Evolutionary conservation across 2,888 invertebrate species (phyloP).

Genomic region (Athalia circularis): DNA sequence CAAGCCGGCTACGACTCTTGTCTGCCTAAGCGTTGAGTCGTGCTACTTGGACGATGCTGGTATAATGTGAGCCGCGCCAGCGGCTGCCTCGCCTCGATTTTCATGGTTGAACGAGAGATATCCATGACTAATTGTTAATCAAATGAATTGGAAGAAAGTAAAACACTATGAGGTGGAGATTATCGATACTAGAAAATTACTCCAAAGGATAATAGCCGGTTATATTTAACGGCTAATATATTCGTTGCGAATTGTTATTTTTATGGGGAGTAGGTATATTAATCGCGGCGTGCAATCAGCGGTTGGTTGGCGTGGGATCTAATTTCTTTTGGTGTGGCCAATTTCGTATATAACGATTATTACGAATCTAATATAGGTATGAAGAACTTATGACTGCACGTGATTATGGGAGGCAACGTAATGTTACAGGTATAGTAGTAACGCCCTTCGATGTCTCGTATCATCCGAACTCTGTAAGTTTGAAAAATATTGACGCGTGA

Average conservation of each 20-base stretch:
- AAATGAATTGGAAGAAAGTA: too few species aligned
- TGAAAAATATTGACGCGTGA: conserved; percentile 31
- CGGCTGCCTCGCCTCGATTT: conserved; percentile 7
- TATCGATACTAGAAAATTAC: too few species aligned
- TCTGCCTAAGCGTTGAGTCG: conserved; percentile 31
- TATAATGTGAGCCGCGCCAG: not conserved
- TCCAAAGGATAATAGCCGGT: too few species aligned
- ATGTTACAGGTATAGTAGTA: too few species aligned
- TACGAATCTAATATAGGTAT: conserved; percentile 8
- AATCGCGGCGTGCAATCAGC: too few species aligned
- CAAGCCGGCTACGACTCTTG: conserved; percentile 16
- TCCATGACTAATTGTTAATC: too few species aligned
- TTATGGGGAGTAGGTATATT: too few species aligned
- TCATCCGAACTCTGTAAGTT: conserved; percentile 22
- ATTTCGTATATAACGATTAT: not conserved
- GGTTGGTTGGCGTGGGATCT: not conserved
- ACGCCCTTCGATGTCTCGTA: not conserved
- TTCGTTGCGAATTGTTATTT: too few species aligned
- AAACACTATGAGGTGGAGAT: too few species aligned
- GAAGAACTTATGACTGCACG: too few species aligned
- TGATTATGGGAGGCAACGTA: too few species aligned
- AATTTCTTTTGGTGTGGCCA: not conserved
- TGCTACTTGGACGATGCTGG: conserved; percentile 5
- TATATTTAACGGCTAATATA: too few species aligned
- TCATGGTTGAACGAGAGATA: not conserved